Conservation (phyloP, 2,797 vertebrate genomes). For the Leptoclinus maculatus region DNA sequence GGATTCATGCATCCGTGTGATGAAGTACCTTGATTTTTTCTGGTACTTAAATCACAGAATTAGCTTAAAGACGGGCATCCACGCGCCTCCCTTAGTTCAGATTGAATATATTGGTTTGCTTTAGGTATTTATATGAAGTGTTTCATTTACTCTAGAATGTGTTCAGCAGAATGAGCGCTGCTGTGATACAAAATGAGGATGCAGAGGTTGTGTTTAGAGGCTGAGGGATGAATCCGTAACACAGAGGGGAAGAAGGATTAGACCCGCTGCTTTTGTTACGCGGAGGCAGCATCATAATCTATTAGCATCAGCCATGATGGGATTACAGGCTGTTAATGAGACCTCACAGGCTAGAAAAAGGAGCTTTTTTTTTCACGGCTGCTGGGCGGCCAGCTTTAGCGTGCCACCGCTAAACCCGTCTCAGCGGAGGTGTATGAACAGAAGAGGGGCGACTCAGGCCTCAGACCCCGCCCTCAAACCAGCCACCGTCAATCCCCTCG, state of each 20-base stretch:
- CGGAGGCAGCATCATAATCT: conserved; percentile 55
- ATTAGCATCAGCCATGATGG: conserved; percentile 62
- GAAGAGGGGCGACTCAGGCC: not conserved
- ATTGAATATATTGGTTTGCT: not conserved
- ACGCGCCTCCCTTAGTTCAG: not conserved
- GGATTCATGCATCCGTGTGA: not conserved
- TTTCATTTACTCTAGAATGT: not conserved
- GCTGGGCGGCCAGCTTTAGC: conserved; percentile 24
- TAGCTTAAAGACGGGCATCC: not conserved
- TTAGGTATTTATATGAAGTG: not conserved
- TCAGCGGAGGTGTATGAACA: conserved; percentile 18
- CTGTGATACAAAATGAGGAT: not conserved
- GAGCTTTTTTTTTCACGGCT: conserved; percentile 12
- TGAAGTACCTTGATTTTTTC: not conserved
- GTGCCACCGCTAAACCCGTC: conserved; percentile 16
- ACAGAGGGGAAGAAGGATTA: conserved; percentile 44
- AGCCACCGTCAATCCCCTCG: conserved; percentile 8
- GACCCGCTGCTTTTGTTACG: conserved; percentile 40
- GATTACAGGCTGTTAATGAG: conserved; percentile 65
- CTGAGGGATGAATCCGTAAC: conserved; percentile 20
- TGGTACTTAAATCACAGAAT: not conserved
- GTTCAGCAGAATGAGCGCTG: not conserved
- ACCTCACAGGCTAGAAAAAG: conserved; percentile 23
- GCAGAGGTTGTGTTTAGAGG: conserved; percentile 13
- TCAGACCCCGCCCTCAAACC: conserved; percentile 4